Conservation (phyloP, 2,888 invertebrate genomes). For the Apamea sordens region DNA sequence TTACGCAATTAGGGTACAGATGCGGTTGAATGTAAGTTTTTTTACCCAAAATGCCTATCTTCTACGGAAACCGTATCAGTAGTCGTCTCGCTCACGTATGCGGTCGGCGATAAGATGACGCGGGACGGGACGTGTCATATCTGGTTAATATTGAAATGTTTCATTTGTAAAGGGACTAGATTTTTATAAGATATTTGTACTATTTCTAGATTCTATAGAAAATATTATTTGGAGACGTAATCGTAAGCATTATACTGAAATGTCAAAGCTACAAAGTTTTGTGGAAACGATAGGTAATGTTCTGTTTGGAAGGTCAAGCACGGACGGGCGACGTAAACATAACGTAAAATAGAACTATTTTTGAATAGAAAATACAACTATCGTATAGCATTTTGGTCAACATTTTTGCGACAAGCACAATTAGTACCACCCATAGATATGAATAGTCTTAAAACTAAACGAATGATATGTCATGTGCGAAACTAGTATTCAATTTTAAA, state of each 20-base stretch:
- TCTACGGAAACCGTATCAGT: background rate
- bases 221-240: slow-evolving; percentile 27
- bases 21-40: background rate
- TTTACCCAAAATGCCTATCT: background rate
- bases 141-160: background rate
- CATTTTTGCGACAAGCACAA: background rate
- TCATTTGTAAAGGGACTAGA: background rate
- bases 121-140: background rate
- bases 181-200: slow-evolving; percentile 27
- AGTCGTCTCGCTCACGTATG: background rate
- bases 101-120: background rate
- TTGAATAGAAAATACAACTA: background rate
- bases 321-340: background rate
- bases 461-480: background rate
- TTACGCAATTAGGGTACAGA: no score
- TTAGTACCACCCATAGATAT: background rate
- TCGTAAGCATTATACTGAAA: slow-evolving; percentile 25
- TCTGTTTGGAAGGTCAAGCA: background rate
- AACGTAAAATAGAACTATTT: background rate
- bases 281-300: background rate
- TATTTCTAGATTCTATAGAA: slow-evolving; percentile 33
- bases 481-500: background rate
- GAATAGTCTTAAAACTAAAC: background rate
- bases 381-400: background rate
- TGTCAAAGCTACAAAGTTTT: no score